Evolutionary conservation across 2,113 vertebrate species (phyloP), one percentile per base, ranked within the genome.

Genomic region (Pomatostomus ruficeps): DNA sequence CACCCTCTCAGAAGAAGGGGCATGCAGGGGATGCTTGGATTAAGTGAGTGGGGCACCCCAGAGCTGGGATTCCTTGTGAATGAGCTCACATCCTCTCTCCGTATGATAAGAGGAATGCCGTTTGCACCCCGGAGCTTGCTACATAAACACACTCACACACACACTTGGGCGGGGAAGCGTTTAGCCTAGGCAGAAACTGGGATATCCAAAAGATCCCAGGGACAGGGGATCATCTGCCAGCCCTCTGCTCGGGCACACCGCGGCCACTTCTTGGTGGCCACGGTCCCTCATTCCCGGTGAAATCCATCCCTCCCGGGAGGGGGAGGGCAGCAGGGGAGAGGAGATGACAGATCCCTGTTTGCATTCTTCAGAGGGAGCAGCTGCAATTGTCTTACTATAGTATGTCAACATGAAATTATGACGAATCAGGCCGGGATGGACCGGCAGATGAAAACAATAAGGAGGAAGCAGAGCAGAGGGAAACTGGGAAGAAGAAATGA

Each of bases 51-150:
- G 98, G 98, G 98, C 98, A 98, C 98, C 98, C 98, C 98, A 98
- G 98, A 98, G 98, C 98, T 98, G 98, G 97, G 97, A 99, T 99
- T 98, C 98, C 98, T 99, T 96, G 82, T 88, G 63, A 97, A 98
- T 99, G 98, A 99, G 98, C 98, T 99, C 99, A 99, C 96, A 99
- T 99, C 99, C 98, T 99, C 92, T 98, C 97, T 97, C 98, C 79
- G 97, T 98, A 97, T 97, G 97, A 98, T 98, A 98, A 98, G 97
- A 98, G 97, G 98, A 96, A 98, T 97, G 98, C 97, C 97, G 92
- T 98, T 91, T 96, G 98, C 92, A 96, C 96, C 96, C 92, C 89
- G 75, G 96, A 77, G 96, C 95, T 97, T 72, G 96, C 96, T 97
- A 79, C 95, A 96, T 93, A 92, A 93, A 96, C 91, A 96, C 92